These are phyloP conservation scores for Tretioscincus oriximinensis DNA, from an alignment of 2,113 vertebrate genomes.

Conservation along the genomic window DNA sequence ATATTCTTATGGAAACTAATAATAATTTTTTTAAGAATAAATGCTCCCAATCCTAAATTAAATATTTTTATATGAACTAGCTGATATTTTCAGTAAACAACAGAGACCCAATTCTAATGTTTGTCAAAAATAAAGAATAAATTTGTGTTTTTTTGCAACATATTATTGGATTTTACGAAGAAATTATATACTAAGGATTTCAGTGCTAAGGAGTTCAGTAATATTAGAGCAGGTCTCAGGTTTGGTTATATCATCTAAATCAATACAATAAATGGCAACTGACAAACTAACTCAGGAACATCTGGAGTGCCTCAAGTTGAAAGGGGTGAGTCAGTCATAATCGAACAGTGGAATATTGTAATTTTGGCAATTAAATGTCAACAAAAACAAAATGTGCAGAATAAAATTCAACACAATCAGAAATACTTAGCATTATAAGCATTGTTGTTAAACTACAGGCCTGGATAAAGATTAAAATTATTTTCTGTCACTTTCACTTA, in stretches of 20 bases:
- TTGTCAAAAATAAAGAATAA: not conserved
- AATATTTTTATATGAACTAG: not conserved
- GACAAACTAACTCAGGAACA: no score
- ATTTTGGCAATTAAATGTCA: not conserved
- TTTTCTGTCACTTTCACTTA: not conserved
- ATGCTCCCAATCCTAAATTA: not conserved
- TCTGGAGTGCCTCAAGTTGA: no score
- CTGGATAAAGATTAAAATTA: not conserved
- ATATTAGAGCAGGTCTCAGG: not conserved
- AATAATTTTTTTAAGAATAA: not conserved
- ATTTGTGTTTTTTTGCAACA: not conserved
- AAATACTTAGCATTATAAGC: not conserved
- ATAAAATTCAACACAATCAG: not conserved
- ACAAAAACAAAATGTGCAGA: not conserved
- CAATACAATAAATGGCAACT: no score
- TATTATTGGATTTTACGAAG: not conserved
- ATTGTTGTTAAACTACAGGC: not conserved
- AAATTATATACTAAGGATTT: not conserved
- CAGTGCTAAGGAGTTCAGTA: not conserved
- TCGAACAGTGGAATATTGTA: no score
- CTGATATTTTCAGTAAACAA: not conserved
- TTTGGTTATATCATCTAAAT: not conserved
- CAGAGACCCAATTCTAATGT: not conserved
- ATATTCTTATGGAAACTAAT: not conserved
- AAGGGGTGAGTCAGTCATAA: no score